Conservation (phyloP, 2,113 vertebrate genomes). For the Epinephelus fuscoguttatus region DNA sequence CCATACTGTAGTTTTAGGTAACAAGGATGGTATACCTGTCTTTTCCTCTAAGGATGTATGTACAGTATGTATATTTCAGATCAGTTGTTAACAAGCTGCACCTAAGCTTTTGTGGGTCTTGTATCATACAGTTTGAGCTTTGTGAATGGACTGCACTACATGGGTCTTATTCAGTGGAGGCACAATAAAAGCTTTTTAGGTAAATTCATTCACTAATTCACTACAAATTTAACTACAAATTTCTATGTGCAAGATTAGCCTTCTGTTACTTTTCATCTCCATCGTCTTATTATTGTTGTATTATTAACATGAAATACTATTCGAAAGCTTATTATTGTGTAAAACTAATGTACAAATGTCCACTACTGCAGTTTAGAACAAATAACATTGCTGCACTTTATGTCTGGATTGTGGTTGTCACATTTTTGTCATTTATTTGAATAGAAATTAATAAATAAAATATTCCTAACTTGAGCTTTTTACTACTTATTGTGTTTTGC, state of each 20-base stretch:
- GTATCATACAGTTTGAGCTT: background rate
- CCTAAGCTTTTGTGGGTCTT: slow-evolving; percentile 22
- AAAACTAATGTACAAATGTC: background rate
- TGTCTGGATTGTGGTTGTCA: slow-evolving; percentile 25
- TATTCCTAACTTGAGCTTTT: background rate
- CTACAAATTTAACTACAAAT: background rate
- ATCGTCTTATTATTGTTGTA: background rate
- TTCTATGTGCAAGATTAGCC: too few species aligned
- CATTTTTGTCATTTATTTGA: slow-evolving; percentile 33
- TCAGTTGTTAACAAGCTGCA: slow-evolving; percentile 16
- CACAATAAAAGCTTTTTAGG: background rate
- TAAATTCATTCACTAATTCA: background rate
- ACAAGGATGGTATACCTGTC: background rate
- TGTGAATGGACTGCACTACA: background rate
- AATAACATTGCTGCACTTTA: background rate
- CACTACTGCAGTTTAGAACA: background rate
- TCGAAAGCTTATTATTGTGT: too few species aligned
- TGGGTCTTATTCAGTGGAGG: background rate
- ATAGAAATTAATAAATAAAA: slow-evolving; percentile 34
- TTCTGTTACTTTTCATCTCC: background rate
- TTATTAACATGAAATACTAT: background rate
- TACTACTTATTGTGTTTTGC: slow-evolving; percentile 5
- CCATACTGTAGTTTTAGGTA: background rate
- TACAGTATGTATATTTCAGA: slow-evolving; percentile 4
- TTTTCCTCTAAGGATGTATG: slow-evolving; percentile 25